Evolutionary conservation across 1,140 invertebrate species (phyloP), one percentile per base, ranked within the genome.

Genomic region (Atta cephalotes): DNA sequence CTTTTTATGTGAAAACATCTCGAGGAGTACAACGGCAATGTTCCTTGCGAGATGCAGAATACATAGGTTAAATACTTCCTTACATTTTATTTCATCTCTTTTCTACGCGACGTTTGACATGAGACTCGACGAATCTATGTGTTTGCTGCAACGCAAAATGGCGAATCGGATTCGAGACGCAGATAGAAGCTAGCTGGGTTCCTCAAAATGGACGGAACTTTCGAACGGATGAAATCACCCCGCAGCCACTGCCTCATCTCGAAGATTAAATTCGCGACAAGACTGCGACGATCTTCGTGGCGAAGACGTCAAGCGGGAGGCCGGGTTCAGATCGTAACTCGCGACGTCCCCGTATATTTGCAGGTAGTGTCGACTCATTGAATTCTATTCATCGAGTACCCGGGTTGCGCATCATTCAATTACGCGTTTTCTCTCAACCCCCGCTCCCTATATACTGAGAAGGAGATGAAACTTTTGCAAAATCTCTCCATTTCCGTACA

Each of bases 381-480:
- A 88, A 88, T 90, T 90, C 87, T 88, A 90, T 90, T 90, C 89
- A 88, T 87, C 84, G 76, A 81, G 72, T 76, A 76, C 62, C 76
- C 78, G 81, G 86, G 84, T 86, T 87, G 49, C 74, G 68, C 65
- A 45, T 72, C 77, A 90, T 72, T 90, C 84, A 76, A 90, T 90
- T 90, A 88, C 51, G 58, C 65, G 80, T 84, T 76, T 84, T 84
- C 80, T 84, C 80, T 84, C 80, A 35, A 28, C 7, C 31, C 31
- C 53, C 14, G 45, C 18, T n/a, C 18, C 12, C 53, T 60, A 66
- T 68, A 66, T 14, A 21, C 31, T 16, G 39, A n/a, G 51, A 14
- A 53, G 31, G n/a, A 70, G 78, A 68, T 76, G 60, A 68, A 31
- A 82, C 68, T 79, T 84, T 62, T 39, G 68, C 66, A 76, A 80